Evolutionary conservation across 92 coral and sea anemone genomes (phyloP), one percentile per base, ranked within the genome.

Genomic region (Zoanthus sociatus): DNA sequence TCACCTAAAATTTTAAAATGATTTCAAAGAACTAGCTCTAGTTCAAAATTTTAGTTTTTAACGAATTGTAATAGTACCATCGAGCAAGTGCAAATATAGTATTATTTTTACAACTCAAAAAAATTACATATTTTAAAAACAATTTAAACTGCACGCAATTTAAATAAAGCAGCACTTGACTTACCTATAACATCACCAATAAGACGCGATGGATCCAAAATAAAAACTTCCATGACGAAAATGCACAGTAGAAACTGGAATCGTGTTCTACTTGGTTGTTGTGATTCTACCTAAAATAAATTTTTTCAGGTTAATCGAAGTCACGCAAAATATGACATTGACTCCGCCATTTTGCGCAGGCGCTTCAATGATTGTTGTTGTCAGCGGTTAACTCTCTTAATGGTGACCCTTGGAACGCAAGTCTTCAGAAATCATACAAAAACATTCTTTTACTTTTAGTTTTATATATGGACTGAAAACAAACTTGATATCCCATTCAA

Each of bases 161-260:
- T 2, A 7, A 50, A 50, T 7, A 50, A 50, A 50, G 12, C 55
- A 50, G 55, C 7, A 50, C 1, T 50, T 50, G 7, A 84, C 94
- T 67, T 54, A 95, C 99, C 99, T 31, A 93, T 89, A 79, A 97
- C 91, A 84, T 97, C 99, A 71, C 93, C 88, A 53, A 95, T 95
- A 9, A 97, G 90, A 48, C 92, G 92, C 55, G 95, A 93, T 78
- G 94, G 93, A 71, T 97, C 98, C 55, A 93, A 75, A 50, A 94
- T 90, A 92, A 95, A 97, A 73, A 93, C 94, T 68, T 97, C 98
- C 99, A 95, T 97, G 21, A 67, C 37, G 55, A 30, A 18, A 50
- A 18, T 30, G 21, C 16, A 31, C 51, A 47, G 18, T 30, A 70
- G 61, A 68, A 47, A 15, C 71, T 50, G 31, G 54, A 79, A 13